Percentiles rank a stretch among this genome's conserved stretches.
These are phyloP conservation scores for Parnassius orleans DNA, from an alignment of 2,888 invertebrate species.

Conservation along the genomic window DNA sequence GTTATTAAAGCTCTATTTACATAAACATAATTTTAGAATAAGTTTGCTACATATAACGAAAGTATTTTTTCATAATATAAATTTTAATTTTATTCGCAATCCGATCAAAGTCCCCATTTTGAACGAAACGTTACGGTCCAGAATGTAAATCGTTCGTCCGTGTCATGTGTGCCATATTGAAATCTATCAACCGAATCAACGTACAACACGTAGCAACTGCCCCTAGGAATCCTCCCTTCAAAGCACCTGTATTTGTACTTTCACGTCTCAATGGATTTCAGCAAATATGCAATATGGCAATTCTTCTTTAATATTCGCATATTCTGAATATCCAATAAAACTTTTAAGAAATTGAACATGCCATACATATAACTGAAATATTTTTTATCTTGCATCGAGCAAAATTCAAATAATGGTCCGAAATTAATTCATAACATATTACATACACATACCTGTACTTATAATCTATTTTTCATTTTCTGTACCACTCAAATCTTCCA, in stretches of 20 bases:
- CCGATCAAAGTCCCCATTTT: slow-evolving; percentile 53
- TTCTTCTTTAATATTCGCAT: slow-evolving; percentile 46
- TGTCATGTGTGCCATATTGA: slow-evolving; percentile 70
- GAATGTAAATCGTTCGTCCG: slow-evolving; percentile 48
- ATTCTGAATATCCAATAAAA: slow-evolving; percentile 30
- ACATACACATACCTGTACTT: background rate
- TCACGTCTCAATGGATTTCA: slow-evolving; percentile 53
- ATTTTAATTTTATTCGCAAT: slow-evolving; percentile 5
- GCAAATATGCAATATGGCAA: slow-evolving; percentile 56
- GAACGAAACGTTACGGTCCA: slow-evolving; percentile 61
- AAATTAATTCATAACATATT: background rate
- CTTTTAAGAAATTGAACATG: slow-evolving; percentile 29
- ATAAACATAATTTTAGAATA: too few species aligned
- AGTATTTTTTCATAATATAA: background rate
- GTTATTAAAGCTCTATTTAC: too few species aligned
- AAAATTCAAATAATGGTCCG: too few species aligned
- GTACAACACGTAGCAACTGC: slow-evolving; percentile 59
- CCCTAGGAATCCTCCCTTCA: slow-evolving; percentile 58
- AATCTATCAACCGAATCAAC: slow-evolving; percentile 62
- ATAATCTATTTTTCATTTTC: slow-evolving; percentile 28
- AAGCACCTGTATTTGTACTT: slow-evolving; percentile 63
- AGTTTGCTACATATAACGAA: too few species aligned
- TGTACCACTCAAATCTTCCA: background rate
- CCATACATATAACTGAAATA: background rate
- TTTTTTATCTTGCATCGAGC: background rate